Base-by-base conservation (phyloP, 2,888 invertebrate species). In the Notodonta dromedarius region DNA sequence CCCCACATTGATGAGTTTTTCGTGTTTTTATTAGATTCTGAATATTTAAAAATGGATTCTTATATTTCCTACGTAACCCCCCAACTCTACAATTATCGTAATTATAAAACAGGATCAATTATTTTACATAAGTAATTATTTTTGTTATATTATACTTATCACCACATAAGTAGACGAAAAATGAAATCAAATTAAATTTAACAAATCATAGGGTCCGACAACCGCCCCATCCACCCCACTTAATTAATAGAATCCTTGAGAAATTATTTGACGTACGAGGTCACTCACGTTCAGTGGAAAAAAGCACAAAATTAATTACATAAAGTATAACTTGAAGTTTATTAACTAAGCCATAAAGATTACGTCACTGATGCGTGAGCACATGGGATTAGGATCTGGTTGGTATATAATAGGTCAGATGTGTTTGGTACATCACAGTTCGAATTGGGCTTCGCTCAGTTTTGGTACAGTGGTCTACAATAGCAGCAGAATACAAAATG, bases 341-440 rank as follows among this genome's bases (percentile, higher is more conserved):
- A 73, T 84, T 82, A 83, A 80, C 80, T 80, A 68, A 77, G 74
- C 73, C 73, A 79, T 76, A 74, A 76, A 79, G 39, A 73, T 89
- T 80, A 90, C 89, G 90, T 90, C 90, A 91, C 67, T 57, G 59
- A 74, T 79, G 83, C 85, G 84, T 85, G 84, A 78, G 83, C 80
- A 74, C 74, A 77, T 82, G 81, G 89, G 89, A 89, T 88, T 84
- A 84, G 77, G 80, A 82, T 82, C 80, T 79, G 71, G 70, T 77
- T 70, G 72, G 86, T 92, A 93, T 92, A 93, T 90, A 93, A 88
- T 86, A 79, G 87, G 86, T 86, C 85, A 86, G 72, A 76, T 54
- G 63, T 76, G 69, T 69, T 75, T 69, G 35, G 75, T 83, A 77
- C 80, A 77, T 78, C 83, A 83, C 84, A 85, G 84, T 86, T 68